Percentiles rank a stretch among this genome's conserved stretches.
Evolutionary conservation across 2,888 invertebrate species (phyloP).

Genomic region (Bombylius major): DNA sequence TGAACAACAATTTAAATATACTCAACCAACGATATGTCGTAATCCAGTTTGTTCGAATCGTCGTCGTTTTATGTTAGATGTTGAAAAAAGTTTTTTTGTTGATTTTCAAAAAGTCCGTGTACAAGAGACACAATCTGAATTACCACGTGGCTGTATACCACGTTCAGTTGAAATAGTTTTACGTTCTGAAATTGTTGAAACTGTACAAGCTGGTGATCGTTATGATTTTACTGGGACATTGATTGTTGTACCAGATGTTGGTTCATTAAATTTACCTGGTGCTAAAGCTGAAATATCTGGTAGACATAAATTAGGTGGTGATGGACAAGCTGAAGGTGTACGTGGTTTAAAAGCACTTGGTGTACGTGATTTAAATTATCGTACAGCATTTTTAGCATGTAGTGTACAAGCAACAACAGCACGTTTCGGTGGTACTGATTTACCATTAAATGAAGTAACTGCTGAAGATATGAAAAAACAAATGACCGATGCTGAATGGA

Average conservation of each 20-base stretch:
- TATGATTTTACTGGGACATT: conserved; percentile 92
- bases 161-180: conserved; percentile 90
- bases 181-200: conserved; percentile 91
- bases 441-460: conserved; percentile 76
- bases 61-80: conserved; percentile 76
- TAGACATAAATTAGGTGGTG: conserved; percentile 51
- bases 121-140: conserved; percentile 94
- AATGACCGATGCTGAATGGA: conserved; percentile 90
- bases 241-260: conserved; percentile 95
- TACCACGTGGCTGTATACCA: conserved; percentile 94
- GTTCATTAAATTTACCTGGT: conserved; percentile 72
- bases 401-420: conserved; percentile 78
- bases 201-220: conserved; percentile 62
- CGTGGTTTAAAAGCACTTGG: conserved; percentile 71
- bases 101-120: conserved; percentile 98
- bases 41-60: conserved; percentile 94
- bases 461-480: conserved; percentile 86
- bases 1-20: conserved; percentile 96
- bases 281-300: conserved; percentile 71
- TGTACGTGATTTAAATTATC: conserved; percentile 68
- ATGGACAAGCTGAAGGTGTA: conserved; percentile 72
- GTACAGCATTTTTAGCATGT: conserved; percentile 88
- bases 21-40: conserved; percentile 88
- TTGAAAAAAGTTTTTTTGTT: conserved; percentile 87
- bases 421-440: conserved; percentile 75